These are phyloP conservation scores for Gouania willdenowi DNA, from an alignment of 2,797 vertebrate species.

Conservation along the genomic window DNA sequence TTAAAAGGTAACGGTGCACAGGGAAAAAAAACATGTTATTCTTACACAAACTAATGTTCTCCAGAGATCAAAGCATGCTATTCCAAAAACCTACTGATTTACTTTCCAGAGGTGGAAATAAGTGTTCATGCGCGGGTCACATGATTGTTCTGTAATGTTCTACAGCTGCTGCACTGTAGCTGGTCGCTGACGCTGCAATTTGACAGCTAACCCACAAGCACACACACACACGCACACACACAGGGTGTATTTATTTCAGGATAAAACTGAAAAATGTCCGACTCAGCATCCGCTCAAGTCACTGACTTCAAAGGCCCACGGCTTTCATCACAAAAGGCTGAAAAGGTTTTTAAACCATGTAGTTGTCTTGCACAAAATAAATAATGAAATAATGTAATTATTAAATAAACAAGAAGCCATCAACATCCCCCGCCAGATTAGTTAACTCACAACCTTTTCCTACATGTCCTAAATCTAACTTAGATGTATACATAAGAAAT, in stretches of 20 bases:
- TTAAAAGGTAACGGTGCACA: background rate
- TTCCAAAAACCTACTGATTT: slow-evolving; percentile 38
- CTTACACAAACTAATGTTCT: slow-evolving; percentile 18
- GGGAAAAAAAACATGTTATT: background rate
- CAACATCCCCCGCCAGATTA: no score
- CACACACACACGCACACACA: background rate
- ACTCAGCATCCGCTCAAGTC: slow-evolving; percentile 44
- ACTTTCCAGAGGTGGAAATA: slow-evolving; percentile 47
- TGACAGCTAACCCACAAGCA: slow-evolving; percentile 12
- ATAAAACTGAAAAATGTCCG: slow-evolving; percentile 3
- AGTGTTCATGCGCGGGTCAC: slow-evolving; percentile 45
- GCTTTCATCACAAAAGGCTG: no score
- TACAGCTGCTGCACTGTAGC: slow-evolving; percentile 63
- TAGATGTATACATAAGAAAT: no score
- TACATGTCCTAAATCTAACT: no score
- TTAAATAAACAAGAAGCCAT: no score
- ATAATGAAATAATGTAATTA: no score
- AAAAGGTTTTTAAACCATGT: no score
- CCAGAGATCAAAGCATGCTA: slow-evolving; percentile 21
- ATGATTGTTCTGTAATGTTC: slow-evolving; percentile 60
- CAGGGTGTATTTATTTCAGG: slow-evolving; percentile 8
- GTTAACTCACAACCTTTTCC: no score
- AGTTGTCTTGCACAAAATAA: no score
- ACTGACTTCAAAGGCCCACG: slow-evolving; percentile 14
- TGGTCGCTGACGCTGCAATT: slow-evolving; percentile 59